A percentile compares a stretch with the other conserved stretches of the same genome.
phyloP scores from a whole-genome alignment of 2,113 vertebrate species.

The Coryphaenoides rupestris region DNA sequence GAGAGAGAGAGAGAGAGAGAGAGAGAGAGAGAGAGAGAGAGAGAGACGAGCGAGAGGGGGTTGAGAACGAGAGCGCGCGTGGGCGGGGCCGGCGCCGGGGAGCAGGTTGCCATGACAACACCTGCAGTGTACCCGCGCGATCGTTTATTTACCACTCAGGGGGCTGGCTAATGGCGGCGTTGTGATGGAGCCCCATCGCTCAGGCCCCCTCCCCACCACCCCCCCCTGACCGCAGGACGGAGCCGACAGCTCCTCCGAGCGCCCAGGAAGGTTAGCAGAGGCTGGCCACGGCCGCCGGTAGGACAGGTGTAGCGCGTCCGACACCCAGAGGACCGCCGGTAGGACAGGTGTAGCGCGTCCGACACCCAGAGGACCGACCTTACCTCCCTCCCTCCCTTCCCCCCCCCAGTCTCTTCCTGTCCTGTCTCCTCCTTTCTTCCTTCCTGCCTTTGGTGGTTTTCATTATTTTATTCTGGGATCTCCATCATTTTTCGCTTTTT shows the following conservation, averaged over 20 bases:
- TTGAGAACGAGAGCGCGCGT: slow-evolving; percentile 39
- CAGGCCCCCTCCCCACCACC: no score
- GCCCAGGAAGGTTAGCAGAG: slow-evolving; percentile 58
- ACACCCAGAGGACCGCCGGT: neutral
- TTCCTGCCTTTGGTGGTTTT: no score
- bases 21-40: no score
- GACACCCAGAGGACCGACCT: neutral
- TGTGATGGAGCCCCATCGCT: slow-evolving; percentile 72
- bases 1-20: slow-evolving; percentile 27
- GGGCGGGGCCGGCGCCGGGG: slow-evolving; percentile 50
- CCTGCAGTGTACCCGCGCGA: slow-evolving; percentile 74
- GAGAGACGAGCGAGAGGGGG: no score
- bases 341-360: slow-evolving; percentile 22
- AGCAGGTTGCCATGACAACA: slow-evolving; percentile 75
- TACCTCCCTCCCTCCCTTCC: neutral
- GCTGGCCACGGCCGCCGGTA: slow-evolving; percentile 41
- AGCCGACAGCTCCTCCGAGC: slow-evolving; percentile 65
- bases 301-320: slow-evolving; percentile 21
- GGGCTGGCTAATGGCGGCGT: slow-evolving; percentile 72
- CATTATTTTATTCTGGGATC: neutral
- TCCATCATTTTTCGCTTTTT: no score
- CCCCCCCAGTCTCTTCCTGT: no score
- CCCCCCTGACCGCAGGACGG: slow-evolving; percentile 56
- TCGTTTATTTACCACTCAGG: slow-evolving; percentile 81
- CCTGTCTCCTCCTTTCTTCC: no score